Conservation (phyloP, 2,113 vertebrate genomes). For the Lichenostomus cassidix region DNA sequence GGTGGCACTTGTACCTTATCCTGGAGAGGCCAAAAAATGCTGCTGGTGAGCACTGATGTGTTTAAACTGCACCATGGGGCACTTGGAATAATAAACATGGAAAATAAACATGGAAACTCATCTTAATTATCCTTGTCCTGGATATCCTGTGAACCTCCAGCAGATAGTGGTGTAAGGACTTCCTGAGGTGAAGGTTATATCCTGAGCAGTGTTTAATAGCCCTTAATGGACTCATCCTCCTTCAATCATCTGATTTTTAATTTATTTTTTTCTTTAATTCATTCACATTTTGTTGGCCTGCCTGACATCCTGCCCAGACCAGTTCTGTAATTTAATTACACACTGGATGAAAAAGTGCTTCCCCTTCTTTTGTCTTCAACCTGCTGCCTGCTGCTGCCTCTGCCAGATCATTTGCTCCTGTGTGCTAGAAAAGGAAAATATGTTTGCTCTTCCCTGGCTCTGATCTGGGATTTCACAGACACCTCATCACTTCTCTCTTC, state of each 20-base stretch:
- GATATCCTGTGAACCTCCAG: neutral
- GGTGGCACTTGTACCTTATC: neutral
- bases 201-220: neutral
- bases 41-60: neutral
- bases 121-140: neutral
- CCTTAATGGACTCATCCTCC: neutral
- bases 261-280: neutral
- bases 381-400: neutral
- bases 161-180: neutral
- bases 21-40: neutral
- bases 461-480: neutral
- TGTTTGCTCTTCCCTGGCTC: neutral
- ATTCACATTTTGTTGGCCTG: neutral
- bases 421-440: neutral
- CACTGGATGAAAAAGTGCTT: neutral
- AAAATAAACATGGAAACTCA: neutral
- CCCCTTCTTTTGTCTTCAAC: neutral
- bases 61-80: neutral
- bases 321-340: conserved; percentile 15
- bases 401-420: neutral
- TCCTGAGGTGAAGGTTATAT: conserved; percentile 24
- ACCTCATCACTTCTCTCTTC: neutral
- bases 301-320: neutral
- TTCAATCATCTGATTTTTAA: neutral
- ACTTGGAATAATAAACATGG: no score